Evolutionary conservation across 2,113 vertebrate genomes (phyloP).

Genomic region (Ammodramus savannarum): DNA sequence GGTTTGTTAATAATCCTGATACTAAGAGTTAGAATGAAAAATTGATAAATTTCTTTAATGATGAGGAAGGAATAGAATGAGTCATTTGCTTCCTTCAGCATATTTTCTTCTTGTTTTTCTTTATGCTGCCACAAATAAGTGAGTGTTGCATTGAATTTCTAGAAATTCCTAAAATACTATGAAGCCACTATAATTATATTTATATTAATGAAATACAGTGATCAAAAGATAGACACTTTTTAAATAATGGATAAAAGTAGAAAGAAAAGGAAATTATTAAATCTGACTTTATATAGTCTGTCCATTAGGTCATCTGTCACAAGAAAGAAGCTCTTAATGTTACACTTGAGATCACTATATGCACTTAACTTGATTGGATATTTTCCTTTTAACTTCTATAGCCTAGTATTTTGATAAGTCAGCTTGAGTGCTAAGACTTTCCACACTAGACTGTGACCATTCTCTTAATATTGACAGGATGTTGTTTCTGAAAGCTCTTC

Average conservation of each 20-base stretch:
- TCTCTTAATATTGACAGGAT: background rate
- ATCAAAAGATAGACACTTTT: background rate
- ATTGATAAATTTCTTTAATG: background rate
- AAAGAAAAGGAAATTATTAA: background rate
- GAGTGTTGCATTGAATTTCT: background rate
- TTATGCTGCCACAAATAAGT: background rate
- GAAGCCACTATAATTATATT: background rate
- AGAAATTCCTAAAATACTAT: background rate
- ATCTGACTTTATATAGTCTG: background rate
- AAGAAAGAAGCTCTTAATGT: background rate
- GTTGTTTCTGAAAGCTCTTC: background rate
- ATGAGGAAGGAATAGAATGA: background rate
- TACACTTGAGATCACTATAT: background rate
- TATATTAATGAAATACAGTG: background rate
- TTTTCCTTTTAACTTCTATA: background rate
- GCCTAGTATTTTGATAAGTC: background rate
- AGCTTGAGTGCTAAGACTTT: background rate
- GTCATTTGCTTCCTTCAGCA: background rate
- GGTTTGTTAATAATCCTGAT: background rate
- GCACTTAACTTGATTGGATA: background rate
- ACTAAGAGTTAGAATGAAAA: background rate
- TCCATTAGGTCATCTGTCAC: background rate
- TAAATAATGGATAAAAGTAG: background rate
- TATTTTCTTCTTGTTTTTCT: background rate
- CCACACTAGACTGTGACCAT: background rate